Percentiles rank a stretch among this genome's conserved stretches.
Conservation (phyloP, 2,888 invertebrate genomes). For the Flabesymbios commensalis region DNA sequence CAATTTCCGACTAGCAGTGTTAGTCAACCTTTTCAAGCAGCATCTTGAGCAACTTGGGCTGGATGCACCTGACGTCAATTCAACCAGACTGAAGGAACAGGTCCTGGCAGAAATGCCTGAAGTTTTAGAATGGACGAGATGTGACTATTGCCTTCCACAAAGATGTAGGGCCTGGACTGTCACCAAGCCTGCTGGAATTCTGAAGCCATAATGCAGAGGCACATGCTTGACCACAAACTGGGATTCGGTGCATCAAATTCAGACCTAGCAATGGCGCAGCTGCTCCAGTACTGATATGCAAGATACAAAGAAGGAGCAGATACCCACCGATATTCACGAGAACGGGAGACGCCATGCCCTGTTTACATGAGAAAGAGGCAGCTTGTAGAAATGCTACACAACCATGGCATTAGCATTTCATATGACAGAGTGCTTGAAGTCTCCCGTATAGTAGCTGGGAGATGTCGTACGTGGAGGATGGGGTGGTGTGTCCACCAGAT, state of each 20-base stretch:
- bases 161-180: slow-evolving; percentile 28
- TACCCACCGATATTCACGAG: slow-evolving; percentile 13
- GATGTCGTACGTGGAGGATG: slow-evolving; percentile 25
- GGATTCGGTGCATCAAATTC: slow-evolving; percentile 16
- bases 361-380: slow-evolving; percentile 30
- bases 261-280: slow-evolving; percentile 24
- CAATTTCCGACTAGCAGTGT: slow-evolving; percentile 5
- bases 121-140: slow-evolving; percentile 28
- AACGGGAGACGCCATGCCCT: slow-evolving; percentile 25
- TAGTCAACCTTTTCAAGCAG: slow-evolving; percentile 21
- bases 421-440: slow-evolving; percentile 38
- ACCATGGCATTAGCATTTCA: slow-evolving; percentile 34
- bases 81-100: slow-evolving; percentile 21
- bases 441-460: too few species aligned
- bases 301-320: slow-evolving; percentile 13
- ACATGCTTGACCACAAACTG: slow-evolving; percentile 25
- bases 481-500: slow-evolving; percentile 18
- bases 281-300: slow-evolving; percentile 20
- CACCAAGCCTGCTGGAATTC: not conserved
- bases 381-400: slow-evolving; percentile 26
- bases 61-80: slow-evolving; percentile 16
- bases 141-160: slow-evolving; percentile 29
- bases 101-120: slow-evolving; percentile 18
- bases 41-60: slow-evolving; percentile 24
- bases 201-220: slow-evolving; percentile 33